A percentile compares a stretch with the other conserved stretches of the same genome.
Evolutionary conservation across 1,140 invertebrate species (phyloP).

Genomic region (Phymastichus coffea): DNA sequence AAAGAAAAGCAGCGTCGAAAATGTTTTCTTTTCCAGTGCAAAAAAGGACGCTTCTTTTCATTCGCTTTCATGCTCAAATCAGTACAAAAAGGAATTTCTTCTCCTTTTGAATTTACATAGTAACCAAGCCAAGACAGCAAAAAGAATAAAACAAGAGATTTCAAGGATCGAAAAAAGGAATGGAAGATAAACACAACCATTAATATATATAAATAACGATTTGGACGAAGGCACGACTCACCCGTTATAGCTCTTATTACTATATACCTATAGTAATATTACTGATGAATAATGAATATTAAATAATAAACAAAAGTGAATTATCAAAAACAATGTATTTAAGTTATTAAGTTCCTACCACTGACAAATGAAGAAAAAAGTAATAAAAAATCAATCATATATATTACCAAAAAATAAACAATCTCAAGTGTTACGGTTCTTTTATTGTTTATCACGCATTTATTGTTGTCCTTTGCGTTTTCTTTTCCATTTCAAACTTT

Average conservation of each 20-base stretch:
- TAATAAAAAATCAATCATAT: slow-evolving; percentile 55
- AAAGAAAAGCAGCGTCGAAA: too few relatives aligned
- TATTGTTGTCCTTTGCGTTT: too few relatives aligned
- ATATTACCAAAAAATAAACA: slow-evolving; percentile 50
- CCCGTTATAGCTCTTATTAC: slow-evolving; percentile 51
- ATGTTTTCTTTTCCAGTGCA: not conserved
- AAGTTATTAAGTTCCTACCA: slow-evolving; percentile 57
- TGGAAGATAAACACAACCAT: not conserved
- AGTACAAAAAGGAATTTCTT: too few relatives aligned
- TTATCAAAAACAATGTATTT: slow-evolving; percentile 50
- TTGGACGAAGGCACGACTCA: slow-evolving; percentile 45
- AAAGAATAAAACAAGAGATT: too few relatives aligned
- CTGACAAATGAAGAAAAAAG: slow-evolving; percentile 40
- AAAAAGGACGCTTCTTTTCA: not conserved
- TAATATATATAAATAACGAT: slow-evolving; percentile 33
- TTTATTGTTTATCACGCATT: not conserved
- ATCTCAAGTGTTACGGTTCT: not conserved
- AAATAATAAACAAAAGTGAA: slow-evolving; percentile 42
- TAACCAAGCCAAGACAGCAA: slow-evolving; percentile 8
- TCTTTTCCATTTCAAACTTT: not conserved
- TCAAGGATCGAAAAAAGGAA: not conserved
- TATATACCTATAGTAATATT: slow-evolving; percentile 22
- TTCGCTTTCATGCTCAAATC: too few relatives aligned
- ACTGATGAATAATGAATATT: slow-evolving; percentile 34
- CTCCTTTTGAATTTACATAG: not conserved